Evolutionary conservation across 2,113 vertebrate species (phyloP).

Genomic region (Ibidorhyncha struthersii): DNA sequence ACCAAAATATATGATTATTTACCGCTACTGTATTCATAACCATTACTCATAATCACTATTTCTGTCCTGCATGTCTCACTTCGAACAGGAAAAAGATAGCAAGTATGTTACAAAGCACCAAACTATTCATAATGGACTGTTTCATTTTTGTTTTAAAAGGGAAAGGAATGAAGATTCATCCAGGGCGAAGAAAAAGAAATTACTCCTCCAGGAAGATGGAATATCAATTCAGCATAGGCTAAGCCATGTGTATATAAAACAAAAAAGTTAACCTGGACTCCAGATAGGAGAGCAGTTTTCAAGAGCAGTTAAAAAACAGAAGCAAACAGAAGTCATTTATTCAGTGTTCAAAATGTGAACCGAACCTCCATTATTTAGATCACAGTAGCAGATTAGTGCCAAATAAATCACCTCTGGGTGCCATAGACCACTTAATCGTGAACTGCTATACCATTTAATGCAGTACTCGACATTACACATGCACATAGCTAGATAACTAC

Average conservation of each 20-base stretch:
- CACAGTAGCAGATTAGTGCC: background rate
- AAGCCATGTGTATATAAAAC: background rate
- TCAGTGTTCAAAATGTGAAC: background rate
- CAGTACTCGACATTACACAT: background rate
- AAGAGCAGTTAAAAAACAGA: background rate
- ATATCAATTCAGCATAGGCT: background rate
- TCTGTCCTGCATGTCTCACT: background rate
- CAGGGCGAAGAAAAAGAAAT: background rate
- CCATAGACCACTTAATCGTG: background rate
- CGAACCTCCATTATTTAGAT: background rate
- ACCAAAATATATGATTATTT: background rate
- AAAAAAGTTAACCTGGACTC: background rate
- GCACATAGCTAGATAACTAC: rapidly evolving
- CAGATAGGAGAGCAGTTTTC: background rate
- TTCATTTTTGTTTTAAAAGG: background rate
- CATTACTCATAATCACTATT: background rate
- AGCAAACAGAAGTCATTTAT: background rate
- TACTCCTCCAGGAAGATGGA: background rate
- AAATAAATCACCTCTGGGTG: background rate
- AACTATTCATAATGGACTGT: background rate
- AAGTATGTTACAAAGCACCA: background rate
- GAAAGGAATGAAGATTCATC: background rate
- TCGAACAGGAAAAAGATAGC: background rate
- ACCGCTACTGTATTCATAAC: background rate
- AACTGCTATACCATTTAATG: background rate